Evolutionary conservation across 2,113 vertebrate genomes (phyloP).

Genomic region (Rhizomys pruinosus): DNA sequence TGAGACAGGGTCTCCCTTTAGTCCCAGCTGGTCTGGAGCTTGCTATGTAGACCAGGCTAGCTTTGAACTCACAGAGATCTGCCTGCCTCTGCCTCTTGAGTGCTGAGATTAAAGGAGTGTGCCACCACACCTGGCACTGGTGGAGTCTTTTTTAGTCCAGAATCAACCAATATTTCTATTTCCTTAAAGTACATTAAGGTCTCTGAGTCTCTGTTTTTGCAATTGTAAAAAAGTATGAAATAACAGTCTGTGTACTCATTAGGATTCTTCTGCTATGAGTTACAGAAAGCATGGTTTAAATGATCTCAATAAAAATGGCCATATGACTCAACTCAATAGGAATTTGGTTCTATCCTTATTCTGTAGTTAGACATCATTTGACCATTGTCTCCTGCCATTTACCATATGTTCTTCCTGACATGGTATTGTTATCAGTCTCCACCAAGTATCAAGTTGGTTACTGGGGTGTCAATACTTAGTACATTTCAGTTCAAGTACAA

Average conservation of each 20-base stretch:
- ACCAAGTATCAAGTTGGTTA: background rate
- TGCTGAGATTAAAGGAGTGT: no score
- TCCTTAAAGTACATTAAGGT: background rate
- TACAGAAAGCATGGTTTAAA: background rate
- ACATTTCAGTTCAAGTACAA: background rate
- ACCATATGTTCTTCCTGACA: background rate
- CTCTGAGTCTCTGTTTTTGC: background rate
- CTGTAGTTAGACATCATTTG: background rate
- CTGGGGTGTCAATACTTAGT: background rate
- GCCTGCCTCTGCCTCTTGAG: no score
- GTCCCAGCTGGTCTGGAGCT: no score
- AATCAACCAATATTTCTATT: background rate
- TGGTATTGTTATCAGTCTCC: background rate
- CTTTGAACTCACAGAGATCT: no score
- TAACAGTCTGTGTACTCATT: background rate
- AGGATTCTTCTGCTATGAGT: background rate
- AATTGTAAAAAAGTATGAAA: background rate
- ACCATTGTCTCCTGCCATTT: background rate
- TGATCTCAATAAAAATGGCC: background rate
- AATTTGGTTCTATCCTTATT: background rate
- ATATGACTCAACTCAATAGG: background rate
- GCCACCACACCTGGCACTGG: no score
- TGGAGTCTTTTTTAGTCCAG: background rate
- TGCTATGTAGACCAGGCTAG: no score
- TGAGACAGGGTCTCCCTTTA: no score